Conservation (phyloP, 2,113 vertebrate species). For the Lycaon pictus region DNA sequence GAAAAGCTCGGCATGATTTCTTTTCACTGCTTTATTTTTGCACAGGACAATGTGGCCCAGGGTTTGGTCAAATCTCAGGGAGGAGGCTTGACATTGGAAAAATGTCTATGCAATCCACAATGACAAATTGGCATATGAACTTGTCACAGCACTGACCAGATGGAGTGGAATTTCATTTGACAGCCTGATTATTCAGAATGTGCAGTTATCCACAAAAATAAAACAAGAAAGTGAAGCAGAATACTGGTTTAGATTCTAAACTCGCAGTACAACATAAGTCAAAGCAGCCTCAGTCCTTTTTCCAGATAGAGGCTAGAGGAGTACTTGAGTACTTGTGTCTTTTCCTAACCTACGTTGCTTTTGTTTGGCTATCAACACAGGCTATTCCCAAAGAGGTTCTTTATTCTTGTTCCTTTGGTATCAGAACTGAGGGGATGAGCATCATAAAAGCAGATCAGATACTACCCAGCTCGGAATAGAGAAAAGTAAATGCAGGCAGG, state of each 20-base stretch:
- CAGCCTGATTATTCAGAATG: not conserved
- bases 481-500: not conserved
- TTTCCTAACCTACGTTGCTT: not conserved
- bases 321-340: not conserved
- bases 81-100: not conserved
- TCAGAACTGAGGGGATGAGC: not conserved
- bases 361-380: not conserved
- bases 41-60: not conserved
- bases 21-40: constrained; percentile 39
- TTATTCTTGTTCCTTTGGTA: not conserved
- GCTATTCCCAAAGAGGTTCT: not conserved
- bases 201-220: not conserved
- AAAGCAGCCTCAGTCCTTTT: not conserved
- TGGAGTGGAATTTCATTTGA: not conserved
- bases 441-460: not conserved
- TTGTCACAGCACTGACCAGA: not conserved
- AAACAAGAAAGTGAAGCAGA: constrained; percentile 9
- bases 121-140: not conserved
- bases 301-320: not conserved
- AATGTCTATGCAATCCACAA: not conserved
- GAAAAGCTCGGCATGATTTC: not conserved
- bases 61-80: not conserved
- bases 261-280: not conserved
- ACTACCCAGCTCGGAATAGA: not conserved
- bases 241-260: not conserved